Evolutionary conservation across 2,113 vertebrate genomes (phyloP).

Genomic region (Oryzias curvinotus): DNA sequence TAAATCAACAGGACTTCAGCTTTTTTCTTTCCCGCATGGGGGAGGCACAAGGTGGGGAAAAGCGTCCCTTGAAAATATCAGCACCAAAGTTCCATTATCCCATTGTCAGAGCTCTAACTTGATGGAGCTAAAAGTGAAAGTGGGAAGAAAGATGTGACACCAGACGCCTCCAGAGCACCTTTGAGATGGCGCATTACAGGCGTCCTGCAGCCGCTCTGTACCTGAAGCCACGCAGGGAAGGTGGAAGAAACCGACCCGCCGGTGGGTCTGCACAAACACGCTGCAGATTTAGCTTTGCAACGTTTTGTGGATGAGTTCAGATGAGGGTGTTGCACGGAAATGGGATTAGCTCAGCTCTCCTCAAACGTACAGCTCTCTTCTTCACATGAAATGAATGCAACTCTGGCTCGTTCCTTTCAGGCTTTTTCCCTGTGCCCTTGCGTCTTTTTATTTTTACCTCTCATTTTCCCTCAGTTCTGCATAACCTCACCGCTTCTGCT

Average conservation of each 20-base stretch:
- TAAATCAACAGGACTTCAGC: constrained; percentile 49
- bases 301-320: not conserved
- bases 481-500: constrained; percentile 4
- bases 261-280: not conserved
- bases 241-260: not conserved
- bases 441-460: not conserved
- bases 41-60: constrained; percentile 4
- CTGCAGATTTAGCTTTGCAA: constrained; percentile 37
- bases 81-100: constrained; percentile 8
- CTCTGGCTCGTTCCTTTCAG: not conserved
- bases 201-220: constrained; percentile 7
- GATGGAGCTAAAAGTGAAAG: constrained; percentile 23
- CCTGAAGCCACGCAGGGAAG: constrained; percentile 2
- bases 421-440: not conserved
- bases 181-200: constrained; percentile 26
- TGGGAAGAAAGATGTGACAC: constrained; percentile 7
- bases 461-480: constrained; percentile 8
- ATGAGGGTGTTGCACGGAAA: not conserved
- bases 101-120: constrained; percentile 3
- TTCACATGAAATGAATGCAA: not conserved
- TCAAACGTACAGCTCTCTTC: not conserved
- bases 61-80: constrained; percentile 26
- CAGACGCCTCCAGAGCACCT: constrained; percentile 14
- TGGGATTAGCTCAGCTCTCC: not conserved
- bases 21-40: constrained; percentile 15